phyloP scores from a whole-genome alignment of 2,113 vertebrate species.

The Stegastes partitus region DNA sequence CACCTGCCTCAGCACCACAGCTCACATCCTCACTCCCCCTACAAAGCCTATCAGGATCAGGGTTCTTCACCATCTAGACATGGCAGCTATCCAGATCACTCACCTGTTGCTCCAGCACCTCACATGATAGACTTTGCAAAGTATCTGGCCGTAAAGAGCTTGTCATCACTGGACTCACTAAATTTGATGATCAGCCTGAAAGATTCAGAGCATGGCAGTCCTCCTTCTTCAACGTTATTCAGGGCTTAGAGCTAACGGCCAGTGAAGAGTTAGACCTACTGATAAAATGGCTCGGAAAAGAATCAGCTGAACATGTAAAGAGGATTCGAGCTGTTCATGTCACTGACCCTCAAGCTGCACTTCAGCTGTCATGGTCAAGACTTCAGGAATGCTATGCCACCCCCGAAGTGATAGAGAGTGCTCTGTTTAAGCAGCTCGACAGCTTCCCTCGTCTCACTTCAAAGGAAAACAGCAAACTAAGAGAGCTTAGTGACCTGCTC shows the following conservation, averaged over 20 bases:
- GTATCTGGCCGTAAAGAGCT: constrained; percentile 39
- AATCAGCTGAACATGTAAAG: constrained; percentile 53
- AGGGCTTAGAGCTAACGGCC: constrained; percentile 27
- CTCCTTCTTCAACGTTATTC: constrained; percentile 35
- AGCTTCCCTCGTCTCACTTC: too few species aligned
- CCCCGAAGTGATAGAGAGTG: too few species aligned
- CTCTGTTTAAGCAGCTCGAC: too few species aligned
- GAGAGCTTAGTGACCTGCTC: too few species aligned
- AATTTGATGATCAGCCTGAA: constrained; percentile 40
- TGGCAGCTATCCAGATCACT: too few species aligned
- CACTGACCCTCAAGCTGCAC: constrained; percentile 20
- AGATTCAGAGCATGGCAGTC: constrained; percentile 48
- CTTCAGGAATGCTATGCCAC: constrained; percentile 32
- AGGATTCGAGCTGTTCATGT: constrained; percentile 33
- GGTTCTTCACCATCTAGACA: too few species aligned
- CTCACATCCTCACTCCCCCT: too few species aligned
- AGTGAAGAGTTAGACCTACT: constrained; percentile 65
- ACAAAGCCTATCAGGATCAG: too few species aligned
- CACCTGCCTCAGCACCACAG: too few species aligned
- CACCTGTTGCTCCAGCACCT: not conserved
- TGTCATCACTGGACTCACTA: constrained; percentile 34
- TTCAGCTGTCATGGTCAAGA: constrained; percentile 6
- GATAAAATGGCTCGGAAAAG: constrained; percentile 53
- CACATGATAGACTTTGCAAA: constrained; percentile 40
- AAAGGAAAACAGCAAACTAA: too few species aligned